Evolutionary conservation across 2,888 invertebrate genomes (phyloP), one percentile per base, ranked within the genome.

Genomic region (Chrysotoxum bicinctum): DNA sequence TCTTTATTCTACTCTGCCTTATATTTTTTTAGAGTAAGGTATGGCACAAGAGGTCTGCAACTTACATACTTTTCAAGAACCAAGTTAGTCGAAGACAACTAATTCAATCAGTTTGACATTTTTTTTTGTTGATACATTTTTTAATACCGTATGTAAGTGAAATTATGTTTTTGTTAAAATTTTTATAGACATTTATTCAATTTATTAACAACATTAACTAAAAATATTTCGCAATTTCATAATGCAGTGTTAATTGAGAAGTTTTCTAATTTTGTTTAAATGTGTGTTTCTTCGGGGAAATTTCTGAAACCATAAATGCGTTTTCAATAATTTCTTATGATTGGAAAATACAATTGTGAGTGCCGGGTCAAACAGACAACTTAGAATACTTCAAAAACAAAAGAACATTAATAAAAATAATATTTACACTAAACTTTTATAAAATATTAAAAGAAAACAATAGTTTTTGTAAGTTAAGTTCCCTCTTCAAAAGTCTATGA

Each of bases 1-100:
- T 10, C 16, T 19, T 16, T 45, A 19, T 5, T 26, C 7, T 14
- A 64, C 62, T 30, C 19, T 12, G 40, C 5, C n/a, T 12, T 54
- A n/a, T 19, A 12, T 62, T 62, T 30, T n/a, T 26, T 19, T 2
- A 12, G 9, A 21, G 8, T 12, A 3, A 19, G 45, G 19, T 45
- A 14, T 60, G 21, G 23, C 9, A 23, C n/a, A 40, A 43, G 19
- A 54, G 30, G 54, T 3, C 12, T 58, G 19, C 30, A 16, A 43
- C 23, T 9, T 43, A 10, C 9, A 26, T n/a, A 7, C 5, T 30
- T 23, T 7, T 5, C 3, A 30, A 10, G 30, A 45, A 12, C 30
- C 32, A 81, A 64, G 56, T 69, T 50, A 32, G 26, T 64, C 48
- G 16, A 45, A 54, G 62, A 69, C 37, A 62, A 50, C 30, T 54